Conservation (phyloP, 2,113 vertebrate genomes). For the Chroicocephalus ridibundus region DNA sequence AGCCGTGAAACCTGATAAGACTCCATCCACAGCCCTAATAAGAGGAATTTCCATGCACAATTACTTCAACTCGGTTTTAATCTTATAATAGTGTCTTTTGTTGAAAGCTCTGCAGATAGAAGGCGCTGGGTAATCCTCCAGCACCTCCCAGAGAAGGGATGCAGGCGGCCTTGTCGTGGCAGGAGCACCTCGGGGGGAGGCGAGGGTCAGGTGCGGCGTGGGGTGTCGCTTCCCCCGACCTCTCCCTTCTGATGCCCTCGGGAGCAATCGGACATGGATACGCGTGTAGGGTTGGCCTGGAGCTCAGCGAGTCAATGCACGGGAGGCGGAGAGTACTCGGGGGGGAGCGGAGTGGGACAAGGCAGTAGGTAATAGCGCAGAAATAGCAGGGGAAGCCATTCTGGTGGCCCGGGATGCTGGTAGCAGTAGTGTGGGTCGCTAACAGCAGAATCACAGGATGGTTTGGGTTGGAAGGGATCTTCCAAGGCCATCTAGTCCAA, state of each 20-base stretch:
- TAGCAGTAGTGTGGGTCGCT: background rate
- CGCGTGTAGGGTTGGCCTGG: accelerated
- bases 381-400: background rate
- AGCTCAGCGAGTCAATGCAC: background rate
- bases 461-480: background rate
- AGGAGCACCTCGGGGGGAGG: background rate
- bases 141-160: background rate
- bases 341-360: background rate
- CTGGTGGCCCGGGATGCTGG: background rate
- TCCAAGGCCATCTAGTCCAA: background rate
- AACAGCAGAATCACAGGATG: background rate
- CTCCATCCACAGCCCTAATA: background rate
- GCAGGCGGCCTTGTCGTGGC: accelerated
- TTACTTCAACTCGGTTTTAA: background rate
- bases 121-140: background rate
- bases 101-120: background rate
- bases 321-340: background rate
- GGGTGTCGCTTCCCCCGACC: background rate
- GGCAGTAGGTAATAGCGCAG: background rate
- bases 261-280: background rate
- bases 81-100: background rate
- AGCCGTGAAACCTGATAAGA: background rate
- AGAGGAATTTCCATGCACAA: background rate
- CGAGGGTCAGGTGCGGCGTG: background rate
- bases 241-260: background rate